Base-by-base conservation (phyloP, 2,113 vertebrate genomes). In the Xyrauchen texanus region DNA sequence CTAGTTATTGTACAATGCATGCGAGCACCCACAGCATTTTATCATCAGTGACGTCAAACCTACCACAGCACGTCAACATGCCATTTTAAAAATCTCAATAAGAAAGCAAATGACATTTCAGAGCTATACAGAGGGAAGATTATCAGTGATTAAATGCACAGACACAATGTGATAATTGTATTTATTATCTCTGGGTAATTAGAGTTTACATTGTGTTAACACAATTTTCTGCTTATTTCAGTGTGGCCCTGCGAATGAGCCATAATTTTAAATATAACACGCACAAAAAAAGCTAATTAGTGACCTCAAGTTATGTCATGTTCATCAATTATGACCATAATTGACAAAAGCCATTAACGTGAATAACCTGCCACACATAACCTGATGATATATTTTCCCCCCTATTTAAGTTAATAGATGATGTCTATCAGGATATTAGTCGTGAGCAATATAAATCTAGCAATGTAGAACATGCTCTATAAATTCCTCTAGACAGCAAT, bases 271-370 rank as follows among this genome's bases (percentile, higher is more conserved):
- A 34, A 34, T 34, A 34, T 34, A 34, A 34, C 21, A 34, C 21
- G 3, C 21, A 34, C 1, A 34, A 34, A 46, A 71, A 71, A 66
- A 64, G 51, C 21, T 52, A 55, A 79, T 71, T 71, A 79, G 13
- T 69, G 45, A 80, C 69, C 69, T 34, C 62, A 73, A 16, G 58
- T 44, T 61, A 66, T 66, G 60, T 67, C 42, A 66, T 55, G 69
- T 72, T 73, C 69, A 74, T 73, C 53, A 73, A 45, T 67, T 74
- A 64, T 10, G 21, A 21, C 44, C 53, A 12, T 67, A 67, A 73
- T 58, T 66, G 51, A 73, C 13, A 49, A 66, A 67, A 60, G 12
- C 53, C 62, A 67, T 66, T 74, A 74, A 57, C 21, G 58, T 6
- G 12, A 49, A 63, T 1, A 34, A 34, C 21, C 21, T 34, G 21